phyloP scores from a whole-genome alignment of 2,113 vertebrate genomes.

The Struthidea cinerea region DNA sequence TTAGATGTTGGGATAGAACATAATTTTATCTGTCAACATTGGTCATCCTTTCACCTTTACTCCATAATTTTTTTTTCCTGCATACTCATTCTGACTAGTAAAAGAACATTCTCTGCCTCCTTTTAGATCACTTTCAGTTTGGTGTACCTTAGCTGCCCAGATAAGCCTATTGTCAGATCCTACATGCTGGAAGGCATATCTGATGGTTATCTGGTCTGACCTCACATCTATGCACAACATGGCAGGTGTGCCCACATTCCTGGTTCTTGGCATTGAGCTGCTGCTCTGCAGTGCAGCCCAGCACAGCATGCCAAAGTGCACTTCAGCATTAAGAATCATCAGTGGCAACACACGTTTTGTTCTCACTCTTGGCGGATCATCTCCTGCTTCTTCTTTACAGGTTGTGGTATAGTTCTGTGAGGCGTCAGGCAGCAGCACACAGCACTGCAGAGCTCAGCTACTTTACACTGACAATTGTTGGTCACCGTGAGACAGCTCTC shows the following conservation, averaged over 20 bases:
- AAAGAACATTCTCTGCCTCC: not conserved
- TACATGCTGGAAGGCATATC: not conserved
- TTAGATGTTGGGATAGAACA: not conserved
- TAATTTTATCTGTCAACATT: not conserved
- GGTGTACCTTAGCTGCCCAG: not conserved
- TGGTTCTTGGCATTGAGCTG: not conserved
- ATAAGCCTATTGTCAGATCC: not conserved
- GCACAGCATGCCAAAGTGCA: rapidly evolving
- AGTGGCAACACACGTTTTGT: not conserved
- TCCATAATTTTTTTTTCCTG: not conserved
- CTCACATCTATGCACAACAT: not conserved
- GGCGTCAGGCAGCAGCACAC: not conserved
- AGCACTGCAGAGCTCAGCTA: not conserved
- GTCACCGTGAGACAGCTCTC: not conserved
- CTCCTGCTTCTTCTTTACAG: not conserved
- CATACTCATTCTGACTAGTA: not conserved
- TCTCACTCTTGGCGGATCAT: not conserved
- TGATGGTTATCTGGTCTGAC: not conserved
- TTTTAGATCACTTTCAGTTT: not conserved
- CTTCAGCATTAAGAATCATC: not conserved
- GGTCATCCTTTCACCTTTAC: not conserved
- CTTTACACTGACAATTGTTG: not conserved
- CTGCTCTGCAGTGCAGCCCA: not conserved
- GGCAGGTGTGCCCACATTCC: not conserved
- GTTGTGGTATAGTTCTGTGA: not conserved